Percentiles rank a stretch among this genome's conserved stretches.
Conservation (phyloP, 2,797 vertebrate genomes). For the Dendrocincla fuliginosa region DNA sequence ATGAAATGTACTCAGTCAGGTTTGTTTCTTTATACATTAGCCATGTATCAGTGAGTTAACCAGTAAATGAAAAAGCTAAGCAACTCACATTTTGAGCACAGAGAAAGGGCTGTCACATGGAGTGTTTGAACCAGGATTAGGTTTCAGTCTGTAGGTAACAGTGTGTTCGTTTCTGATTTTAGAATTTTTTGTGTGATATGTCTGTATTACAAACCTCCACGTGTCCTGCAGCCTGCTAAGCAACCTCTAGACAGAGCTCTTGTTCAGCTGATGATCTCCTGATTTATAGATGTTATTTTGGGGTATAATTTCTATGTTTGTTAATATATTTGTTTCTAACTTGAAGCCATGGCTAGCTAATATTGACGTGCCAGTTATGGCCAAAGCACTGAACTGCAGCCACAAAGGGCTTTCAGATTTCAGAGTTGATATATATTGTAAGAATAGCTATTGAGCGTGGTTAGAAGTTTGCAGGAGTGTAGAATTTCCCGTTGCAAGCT, state of each 20-base stretch:
- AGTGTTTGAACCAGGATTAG: background rate
- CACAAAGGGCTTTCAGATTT: background rate
- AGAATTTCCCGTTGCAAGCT: background rate
- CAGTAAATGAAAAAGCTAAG: background rate
- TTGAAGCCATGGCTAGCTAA: background rate
- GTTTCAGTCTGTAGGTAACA: background rate
- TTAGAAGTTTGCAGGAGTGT: background rate
- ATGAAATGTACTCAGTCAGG: background rate
- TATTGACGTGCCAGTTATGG: background rate
- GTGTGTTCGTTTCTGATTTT: background rate
- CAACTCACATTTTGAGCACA: background rate
- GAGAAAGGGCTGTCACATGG: background rate
- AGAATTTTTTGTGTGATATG: background rate
- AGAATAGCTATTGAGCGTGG: background rate
- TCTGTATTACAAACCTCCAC: background rate
- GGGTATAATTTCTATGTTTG: background rate
- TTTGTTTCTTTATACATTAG: conserved; percentile 42
- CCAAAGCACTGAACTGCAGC: background rate
- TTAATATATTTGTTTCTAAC: background rate
- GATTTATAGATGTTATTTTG: background rate
- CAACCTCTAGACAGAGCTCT: background rate
- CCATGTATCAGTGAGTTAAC: background rate
- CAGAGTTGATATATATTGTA: background rate
- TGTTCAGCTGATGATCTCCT: background rate
- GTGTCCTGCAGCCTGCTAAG: background rate